Conservation (phyloP, 2,797 vertebrate species). For the Gephyroberyx darwinii region DNA sequence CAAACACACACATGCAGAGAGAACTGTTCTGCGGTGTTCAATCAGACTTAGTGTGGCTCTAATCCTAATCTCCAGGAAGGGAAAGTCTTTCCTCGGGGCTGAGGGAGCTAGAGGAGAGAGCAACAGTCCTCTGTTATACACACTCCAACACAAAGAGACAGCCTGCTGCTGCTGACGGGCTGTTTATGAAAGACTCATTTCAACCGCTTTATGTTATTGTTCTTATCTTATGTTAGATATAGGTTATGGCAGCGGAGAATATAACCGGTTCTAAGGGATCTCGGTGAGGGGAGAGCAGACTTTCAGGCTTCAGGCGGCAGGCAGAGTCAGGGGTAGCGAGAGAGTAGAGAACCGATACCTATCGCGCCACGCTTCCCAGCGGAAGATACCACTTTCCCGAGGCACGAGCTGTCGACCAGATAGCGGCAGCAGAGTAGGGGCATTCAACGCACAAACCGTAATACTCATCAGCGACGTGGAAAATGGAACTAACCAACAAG, state of each 20-base stretch:
- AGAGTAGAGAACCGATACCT: not conserved
- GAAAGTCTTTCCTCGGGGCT: conserved; percentile 65
- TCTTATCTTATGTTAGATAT: conserved; percentile 43
- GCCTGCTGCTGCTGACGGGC: conserved; percentile 41
- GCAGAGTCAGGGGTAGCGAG: not conserved
- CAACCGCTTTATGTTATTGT: conserved; percentile 42
- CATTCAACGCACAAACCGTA: not conserved
- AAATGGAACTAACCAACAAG: not conserved
- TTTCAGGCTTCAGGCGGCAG: not conserved
- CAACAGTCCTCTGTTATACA: conserved; percentile 47
- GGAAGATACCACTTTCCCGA: not conserved
- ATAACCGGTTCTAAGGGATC: conserved; percentile 12
- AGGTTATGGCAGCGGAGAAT: conserved; percentile 25
- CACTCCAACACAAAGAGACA: conserved; percentile 62
- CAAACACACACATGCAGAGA: conserved; percentile 29
- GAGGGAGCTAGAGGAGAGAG: conserved; percentile 53
- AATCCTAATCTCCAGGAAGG: conserved; percentile 76
- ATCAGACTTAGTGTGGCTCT: conserved; percentile 73
- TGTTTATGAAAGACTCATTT: conserved; percentile 51
- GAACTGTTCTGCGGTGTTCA: conserved; percentile 67
- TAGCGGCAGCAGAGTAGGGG: not conserved
- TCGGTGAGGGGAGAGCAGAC: not conserved
- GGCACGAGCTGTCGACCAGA: not conserved
- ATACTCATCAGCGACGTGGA: not conserved
- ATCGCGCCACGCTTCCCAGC: not conserved